Evolutionary conservation across 1,140 invertebrate genomes (phyloP).

Genomic region (Asbolus verrucosus): DNA sequence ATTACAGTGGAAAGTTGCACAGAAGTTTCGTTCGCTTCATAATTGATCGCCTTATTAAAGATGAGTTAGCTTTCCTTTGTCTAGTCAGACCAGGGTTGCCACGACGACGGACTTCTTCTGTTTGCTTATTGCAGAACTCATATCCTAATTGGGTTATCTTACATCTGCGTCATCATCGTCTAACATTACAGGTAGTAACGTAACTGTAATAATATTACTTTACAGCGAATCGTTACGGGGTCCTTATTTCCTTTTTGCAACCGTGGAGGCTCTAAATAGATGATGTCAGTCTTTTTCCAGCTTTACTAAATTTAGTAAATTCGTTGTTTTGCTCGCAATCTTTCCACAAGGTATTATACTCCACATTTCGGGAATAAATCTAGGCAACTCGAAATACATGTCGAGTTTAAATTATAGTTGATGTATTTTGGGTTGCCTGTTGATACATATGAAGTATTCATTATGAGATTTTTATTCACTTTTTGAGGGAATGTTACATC

Average conservation of each 20-base stretch:
- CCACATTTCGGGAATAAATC: no score
- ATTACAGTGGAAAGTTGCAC: constrained; percentile 64
- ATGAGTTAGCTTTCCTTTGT: constrained; percentile 65
- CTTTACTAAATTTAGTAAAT: no score
- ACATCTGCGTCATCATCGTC: constrained; percentile 61
- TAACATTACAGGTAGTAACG: constrained; percentile 50
- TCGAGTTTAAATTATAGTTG: no score
- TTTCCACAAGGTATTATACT: no score
- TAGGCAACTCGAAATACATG: no score
- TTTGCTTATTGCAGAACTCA: constrained; percentile 65
- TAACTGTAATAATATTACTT: constrained; percentile 41
- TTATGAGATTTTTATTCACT: no score
- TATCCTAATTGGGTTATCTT: constrained; percentile 65
- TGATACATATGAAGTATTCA: no score
- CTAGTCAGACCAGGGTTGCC: constrained; percentile 56
- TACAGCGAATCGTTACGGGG: background rate
- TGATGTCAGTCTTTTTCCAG: no score
- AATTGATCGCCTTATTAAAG: constrained; percentile 67
- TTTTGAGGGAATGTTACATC: no score
- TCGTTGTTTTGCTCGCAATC: no score
- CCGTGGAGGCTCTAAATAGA: no score
- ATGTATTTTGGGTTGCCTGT: no score
- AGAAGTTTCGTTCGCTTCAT: constrained; percentile 63
- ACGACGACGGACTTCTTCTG: constrained; percentile 57
- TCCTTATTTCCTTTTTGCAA: background rate